These are phyloP conservation scores for Dromaius novaehollandiae DNA, from an alignment of 2,113 vertebrate genomes.

Conservation along the genomic window DNA sequence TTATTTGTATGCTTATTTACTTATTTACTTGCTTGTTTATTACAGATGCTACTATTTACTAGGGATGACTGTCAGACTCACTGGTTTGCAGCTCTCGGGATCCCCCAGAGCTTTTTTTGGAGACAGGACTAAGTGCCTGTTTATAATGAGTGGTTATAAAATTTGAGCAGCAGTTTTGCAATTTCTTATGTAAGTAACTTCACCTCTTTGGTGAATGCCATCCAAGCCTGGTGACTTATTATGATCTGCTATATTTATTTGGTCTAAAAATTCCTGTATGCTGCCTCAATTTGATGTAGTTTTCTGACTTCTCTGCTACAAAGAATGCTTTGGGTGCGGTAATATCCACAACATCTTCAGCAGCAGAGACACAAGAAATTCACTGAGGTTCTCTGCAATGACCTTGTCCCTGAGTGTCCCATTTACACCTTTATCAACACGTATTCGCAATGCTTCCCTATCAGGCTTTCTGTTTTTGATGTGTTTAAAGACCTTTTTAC, in stretches of 20 bases:
- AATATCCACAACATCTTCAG: not conserved
- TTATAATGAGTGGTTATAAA: not conserved
- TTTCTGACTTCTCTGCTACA: not conserved
- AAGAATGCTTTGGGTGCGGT: not conserved
- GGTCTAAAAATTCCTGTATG: not conserved
- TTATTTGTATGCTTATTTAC: not conserved
- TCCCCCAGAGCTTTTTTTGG: not conserved
- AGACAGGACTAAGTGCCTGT: not conserved
- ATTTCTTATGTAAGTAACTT: not conserved
- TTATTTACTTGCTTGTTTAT: too few species aligned
- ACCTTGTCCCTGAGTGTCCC: not conserved
- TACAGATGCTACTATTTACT: too few species aligned
- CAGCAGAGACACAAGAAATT: not conserved
- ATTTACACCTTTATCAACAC: not conserved
- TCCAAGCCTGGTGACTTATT: not conserved
- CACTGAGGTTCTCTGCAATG: not conserved
- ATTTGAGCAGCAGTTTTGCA: not conserved
- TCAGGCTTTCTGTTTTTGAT: not conserved
- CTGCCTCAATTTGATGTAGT: not conserved
- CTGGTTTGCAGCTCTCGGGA: too few species aligned
- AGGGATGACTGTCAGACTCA: too few species aligned
- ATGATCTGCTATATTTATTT: not conserved
- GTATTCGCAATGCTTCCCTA: not conserved
- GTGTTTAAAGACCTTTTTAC: not conserved
- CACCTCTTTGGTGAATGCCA: not conserved